Base-by-base conservation (phyloP, 1,140 invertebrate species). In the Eulimnadia texana region DNA sequence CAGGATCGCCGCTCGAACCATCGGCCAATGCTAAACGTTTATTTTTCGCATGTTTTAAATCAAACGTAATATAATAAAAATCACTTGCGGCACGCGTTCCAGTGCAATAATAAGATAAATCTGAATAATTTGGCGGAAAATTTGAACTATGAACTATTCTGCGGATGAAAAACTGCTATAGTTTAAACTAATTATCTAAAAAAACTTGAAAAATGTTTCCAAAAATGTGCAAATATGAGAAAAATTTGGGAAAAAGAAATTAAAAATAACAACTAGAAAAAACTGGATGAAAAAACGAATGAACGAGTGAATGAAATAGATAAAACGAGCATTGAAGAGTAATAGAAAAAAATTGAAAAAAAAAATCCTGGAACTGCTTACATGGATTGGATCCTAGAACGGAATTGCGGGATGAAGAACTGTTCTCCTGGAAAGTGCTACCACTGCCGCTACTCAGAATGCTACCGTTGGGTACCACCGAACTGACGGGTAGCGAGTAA, bases 401-500 rank as follows among this genome's bases (percentile, higher is more conserved):
- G 22, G 54, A 27, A n/a, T 57, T 27, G 25, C 27, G 55, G 16
- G 55, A 33, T 16, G 55, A 33, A 9, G 55, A 57, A 10, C 27
- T 20, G 29, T 57, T 33, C 16, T 57, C 16, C 27, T 27, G 33
- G 6, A 57, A n/a, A 33, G 25, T 57, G 55, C 55, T 57, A 3
- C 55, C 24, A 3, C 27, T 57, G 28, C 55, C 29, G 25, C 22
- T 57, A n/a, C 55, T 27, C 27, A 27, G 20, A 33, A 23, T 57
- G 1, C 27, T 3, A 20, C 33, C 27, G 29, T 24, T 28, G n/a
- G 24, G 54, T 20, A 27, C 55, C 11, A 33, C 55, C 3, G 27
- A 27, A n/a, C 28, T 33, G 24, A 57, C 11, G 22, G 82, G 82
- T 56, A 84, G 67, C 24, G 82, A 83, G 78, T 82, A 82, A 68